Conservation (phyloP, 2,888 invertebrate species). For the Mythimna lalbum region DNA sequence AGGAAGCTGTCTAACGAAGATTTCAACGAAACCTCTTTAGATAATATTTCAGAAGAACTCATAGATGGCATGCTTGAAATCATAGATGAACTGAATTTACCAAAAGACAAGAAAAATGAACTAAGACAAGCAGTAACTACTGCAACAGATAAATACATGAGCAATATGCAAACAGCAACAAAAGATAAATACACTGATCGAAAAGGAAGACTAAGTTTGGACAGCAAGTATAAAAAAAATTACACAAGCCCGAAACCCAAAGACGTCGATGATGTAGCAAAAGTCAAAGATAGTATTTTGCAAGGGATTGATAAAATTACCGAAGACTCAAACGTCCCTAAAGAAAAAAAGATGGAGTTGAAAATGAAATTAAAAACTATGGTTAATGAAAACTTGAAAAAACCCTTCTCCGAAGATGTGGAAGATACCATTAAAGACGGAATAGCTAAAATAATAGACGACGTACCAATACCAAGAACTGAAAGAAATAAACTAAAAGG, state of each 20-base stretch:
- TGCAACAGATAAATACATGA: constrained; percentile 13
- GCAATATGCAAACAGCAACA: not conserved
- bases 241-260: not conserved
- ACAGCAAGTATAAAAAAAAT: too few relatives aligned
- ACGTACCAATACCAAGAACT: not conserved
- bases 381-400: not conserved
- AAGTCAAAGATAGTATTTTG: not conserved
- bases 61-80: not conserved
- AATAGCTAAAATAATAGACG: not conserved
- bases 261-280: not conserved
- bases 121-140: not conserved
- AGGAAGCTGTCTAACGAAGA: not conserved
- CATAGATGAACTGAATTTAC: not conserved
- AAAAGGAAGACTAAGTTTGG: too few relatives aligned
- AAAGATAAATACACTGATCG: too few relatives aligned
- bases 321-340: not conserved
- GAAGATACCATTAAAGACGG: not conserved
- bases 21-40: not conserved
- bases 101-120: not conserved
- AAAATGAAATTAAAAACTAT: not conserved
- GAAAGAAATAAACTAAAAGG: not conserved
- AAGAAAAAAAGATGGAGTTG: not conserved
- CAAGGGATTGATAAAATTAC: not conserved
- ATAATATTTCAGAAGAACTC: not conserved
- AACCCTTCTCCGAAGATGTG: not conserved